Base-by-base conservation (phyloP, 2,888 invertebrate species). In the Eupithecia abbreviata region DNA sequence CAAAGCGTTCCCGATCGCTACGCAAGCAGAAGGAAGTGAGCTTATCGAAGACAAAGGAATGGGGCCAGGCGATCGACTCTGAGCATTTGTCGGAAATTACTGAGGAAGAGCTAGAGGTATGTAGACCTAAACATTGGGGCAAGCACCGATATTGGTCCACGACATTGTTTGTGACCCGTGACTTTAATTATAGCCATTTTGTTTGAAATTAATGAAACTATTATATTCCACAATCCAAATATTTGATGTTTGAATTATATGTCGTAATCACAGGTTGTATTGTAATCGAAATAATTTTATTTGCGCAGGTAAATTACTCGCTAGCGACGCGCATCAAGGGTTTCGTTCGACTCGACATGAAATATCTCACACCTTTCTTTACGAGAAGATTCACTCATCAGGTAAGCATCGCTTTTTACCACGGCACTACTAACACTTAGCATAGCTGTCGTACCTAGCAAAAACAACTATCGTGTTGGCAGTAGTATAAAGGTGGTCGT, bases 11-110 rank as follows among this genome's bases (percentile, higher is more conserved):
- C 7, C 90, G 95, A n/a, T 93, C 95, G 1, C 87, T 95, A 76
- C 95, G 96, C 58, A 96, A 96, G 82, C 96, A 97, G 83, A 97
- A 98, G 88, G 98, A 98, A 92, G 97, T 99, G 70, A 98, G 99
- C 74, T 95, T 99, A 79, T 99, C 99, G 85, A 99, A 99, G 95
- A 99, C 99, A 0, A 97, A 98, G 87, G 99, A 99, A 96, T 99
- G 99, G 99, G 98, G 98, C 2, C 98, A 98, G 93, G 97, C 98
- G 13, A 97, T 99, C 82, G 98, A 99, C 91, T 98, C 98, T 0
- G 98, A 98, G 90, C 98, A 98, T 92, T 93, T 98, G 72, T 98
- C 98, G 0, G 98, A 98, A 92, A 96, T 98, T 45, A 98, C 98
- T 0, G 98, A 99, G 90, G 99, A 99, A 85, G 98, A 98, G 90